Conservation (phyloP, 2,797 vertebrate species). For the Lagorchestes hirsutus region DNA sequence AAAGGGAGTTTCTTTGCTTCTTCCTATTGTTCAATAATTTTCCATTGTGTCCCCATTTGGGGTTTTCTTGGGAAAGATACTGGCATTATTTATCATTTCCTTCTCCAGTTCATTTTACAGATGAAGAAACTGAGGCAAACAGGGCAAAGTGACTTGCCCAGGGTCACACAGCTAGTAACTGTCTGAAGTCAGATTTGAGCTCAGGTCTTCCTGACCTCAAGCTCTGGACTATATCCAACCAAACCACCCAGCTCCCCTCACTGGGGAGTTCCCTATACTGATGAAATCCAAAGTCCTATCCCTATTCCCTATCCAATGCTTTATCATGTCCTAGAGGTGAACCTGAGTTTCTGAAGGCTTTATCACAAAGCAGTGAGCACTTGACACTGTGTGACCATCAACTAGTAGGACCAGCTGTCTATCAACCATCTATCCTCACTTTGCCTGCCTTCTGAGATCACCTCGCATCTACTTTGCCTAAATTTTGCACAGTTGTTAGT, state of each 20-base stretch:
- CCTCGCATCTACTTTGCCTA: background rate
- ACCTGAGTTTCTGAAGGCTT: background rate
- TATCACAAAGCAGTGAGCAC: background rate
- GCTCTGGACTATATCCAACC: background rate
- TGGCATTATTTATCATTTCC: background rate
- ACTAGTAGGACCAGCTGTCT: background rate
- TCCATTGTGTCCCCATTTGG: background rate
- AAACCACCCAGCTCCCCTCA: background rate
- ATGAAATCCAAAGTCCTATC: background rate
- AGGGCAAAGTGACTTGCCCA: background rate
- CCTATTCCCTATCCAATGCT: background rate
- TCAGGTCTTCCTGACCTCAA: background rate
- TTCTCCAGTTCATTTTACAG: background rate
- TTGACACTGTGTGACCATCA: background rate
- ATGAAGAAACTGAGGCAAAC: background rate
- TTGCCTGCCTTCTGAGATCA: background rate
- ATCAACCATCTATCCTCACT: background rate
- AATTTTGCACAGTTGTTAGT: background rate
- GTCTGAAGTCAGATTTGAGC: background rate
- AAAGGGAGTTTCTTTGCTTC: background rate
- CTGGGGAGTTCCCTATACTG: background rate
- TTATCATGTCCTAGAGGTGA: background rate
- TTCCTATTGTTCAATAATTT: background rate
- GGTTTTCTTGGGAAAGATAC: background rate
- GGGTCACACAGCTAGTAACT: background rate